Evolutionary conservation across 2,797 vertebrate genomes (phyloP).

Genomic region (Melopsittacus undulatus): DNA sequence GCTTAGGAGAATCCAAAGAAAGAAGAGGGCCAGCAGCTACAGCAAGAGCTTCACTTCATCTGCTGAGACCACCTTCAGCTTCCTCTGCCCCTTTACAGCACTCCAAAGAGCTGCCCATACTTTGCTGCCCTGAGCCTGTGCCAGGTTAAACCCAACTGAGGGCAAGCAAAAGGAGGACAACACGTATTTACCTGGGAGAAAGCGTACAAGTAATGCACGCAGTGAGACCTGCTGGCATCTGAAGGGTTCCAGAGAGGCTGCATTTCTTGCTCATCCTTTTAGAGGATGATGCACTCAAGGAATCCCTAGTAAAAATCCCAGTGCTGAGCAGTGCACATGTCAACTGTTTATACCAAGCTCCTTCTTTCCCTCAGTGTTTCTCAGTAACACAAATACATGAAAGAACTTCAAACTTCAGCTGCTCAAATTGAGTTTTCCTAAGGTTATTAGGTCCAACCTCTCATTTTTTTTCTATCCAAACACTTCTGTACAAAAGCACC

Average conservation of each 20-base stretch:
- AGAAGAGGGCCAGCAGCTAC: not conserved
- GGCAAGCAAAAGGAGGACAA: not conserved
- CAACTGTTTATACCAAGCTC: not conserved
- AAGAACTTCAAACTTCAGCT: not conserved
- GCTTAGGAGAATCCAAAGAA: conserved; percentile 47
- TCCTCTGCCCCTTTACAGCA: not conserved
- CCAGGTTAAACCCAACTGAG: not conserved
- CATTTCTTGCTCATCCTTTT: not conserved
- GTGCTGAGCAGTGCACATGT: not conserved
- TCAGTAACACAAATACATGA: not conserved
- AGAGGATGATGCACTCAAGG: not conserved
- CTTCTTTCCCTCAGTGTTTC: not conserved
- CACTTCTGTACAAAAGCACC: not conserved
- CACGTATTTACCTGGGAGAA: not conserved
- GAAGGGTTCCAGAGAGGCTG: not conserved
- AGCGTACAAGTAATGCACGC: not conserved
- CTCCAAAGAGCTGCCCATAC: not conserved
- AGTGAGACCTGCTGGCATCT: not conserved
- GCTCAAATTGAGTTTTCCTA: not conserved
- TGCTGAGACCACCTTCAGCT: not conserved
- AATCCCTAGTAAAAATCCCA: not conserved
- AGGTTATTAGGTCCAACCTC: not conserved
- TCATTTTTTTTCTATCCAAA: not conserved
- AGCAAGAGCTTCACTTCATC: conserved; percentile 8
- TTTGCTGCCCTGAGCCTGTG: not conserved